Evolutionary conservation across 2,888 invertebrate species (phyloP), one percentile per base, ranked within the genome.

Genomic region (Patella depressa): DNA sequence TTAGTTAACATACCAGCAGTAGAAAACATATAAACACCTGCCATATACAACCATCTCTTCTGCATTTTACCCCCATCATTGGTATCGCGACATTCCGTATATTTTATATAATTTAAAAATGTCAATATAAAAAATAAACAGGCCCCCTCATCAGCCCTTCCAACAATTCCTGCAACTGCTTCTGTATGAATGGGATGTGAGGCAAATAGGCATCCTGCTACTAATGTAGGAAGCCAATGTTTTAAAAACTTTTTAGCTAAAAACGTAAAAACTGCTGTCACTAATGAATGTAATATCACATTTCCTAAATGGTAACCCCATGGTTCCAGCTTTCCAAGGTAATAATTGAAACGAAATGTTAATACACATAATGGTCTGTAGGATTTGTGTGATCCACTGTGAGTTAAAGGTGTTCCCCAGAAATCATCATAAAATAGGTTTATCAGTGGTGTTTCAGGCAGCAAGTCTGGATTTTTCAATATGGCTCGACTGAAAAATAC

Each of bases 101-200:
- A 91, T 74, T 85, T 82, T 88, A 95, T 94, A 92, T 98, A 98
- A 74, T 95, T 94, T 87, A 97, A 93, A 90, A 98, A 95, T 85
- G 97, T 95, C 81, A 96, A 93, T 80, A 98, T 94, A 92, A 97
- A 97, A 92, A 97, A 95, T 87, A 97, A 95, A 91, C 97, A 97
- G 17, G 98, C 96, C 53, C 97, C 95, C 71, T 98, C 93, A 91
- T 99, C 99, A 3, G 98, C 98, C 78, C 98, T 94, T 2, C 99
- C 99, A 17, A 99, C 98, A 74, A 91, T 82, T 79, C 87, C 97
- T 0, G 98, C 97, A 55, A 98, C 98, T 0, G 98, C 98, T 92
- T 99, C 99, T 4, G 97, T 96, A 93, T 98, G 98, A 87, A 99
- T 95, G 17, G 98, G 98, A 92, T 99, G 98, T 2, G 96, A 95